A percentile compares a stretch with the other conserved stretches of the same genome.
Evolutionary conservation across 2,113 vertebrate genomes (phyloP).

Genomic region (Hucho hucho): DNA sequence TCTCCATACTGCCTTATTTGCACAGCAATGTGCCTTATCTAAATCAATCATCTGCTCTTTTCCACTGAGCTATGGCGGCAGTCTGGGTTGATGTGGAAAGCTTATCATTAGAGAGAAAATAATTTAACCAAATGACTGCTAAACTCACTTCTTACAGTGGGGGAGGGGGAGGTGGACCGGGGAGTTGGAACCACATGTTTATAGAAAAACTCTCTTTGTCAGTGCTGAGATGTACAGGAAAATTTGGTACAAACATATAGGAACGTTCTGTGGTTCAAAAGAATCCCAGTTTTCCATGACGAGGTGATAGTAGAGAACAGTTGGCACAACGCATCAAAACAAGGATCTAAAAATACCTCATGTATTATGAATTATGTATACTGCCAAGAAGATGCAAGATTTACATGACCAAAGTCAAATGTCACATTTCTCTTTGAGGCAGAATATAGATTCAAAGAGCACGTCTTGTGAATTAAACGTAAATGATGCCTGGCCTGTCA

Average conservation of each 20-base stretch:
- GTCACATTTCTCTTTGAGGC: neutral
- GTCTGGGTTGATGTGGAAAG: neutral
- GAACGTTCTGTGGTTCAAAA: no score
- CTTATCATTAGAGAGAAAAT: neutral
- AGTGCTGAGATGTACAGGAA: neutral
- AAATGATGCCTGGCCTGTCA: neutral
- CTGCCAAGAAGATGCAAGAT: neutral
- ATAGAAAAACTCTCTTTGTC: neutral
- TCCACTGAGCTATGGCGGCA: neutral
- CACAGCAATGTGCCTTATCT: neutral
- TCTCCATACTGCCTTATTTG: no score
- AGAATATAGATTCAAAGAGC: neutral
- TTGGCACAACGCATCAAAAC: no score
- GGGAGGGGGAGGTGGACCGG: neutral
- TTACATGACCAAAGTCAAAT: neutral
- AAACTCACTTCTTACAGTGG: no score
- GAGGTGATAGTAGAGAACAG: no score
- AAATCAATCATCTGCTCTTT: slow-evolving; percentile 1
- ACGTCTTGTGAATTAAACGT: neutral
- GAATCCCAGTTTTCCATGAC: no score
- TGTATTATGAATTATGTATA: no score
- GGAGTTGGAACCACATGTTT: neutral
- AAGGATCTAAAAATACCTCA: neutral
- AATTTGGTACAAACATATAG: neutral
- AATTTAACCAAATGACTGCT: neutral